These are phyloP conservation scores for Alectura lathami DNA, from an alignment of 2,113 vertebrate species.

Conservation along the genomic window DNA sequence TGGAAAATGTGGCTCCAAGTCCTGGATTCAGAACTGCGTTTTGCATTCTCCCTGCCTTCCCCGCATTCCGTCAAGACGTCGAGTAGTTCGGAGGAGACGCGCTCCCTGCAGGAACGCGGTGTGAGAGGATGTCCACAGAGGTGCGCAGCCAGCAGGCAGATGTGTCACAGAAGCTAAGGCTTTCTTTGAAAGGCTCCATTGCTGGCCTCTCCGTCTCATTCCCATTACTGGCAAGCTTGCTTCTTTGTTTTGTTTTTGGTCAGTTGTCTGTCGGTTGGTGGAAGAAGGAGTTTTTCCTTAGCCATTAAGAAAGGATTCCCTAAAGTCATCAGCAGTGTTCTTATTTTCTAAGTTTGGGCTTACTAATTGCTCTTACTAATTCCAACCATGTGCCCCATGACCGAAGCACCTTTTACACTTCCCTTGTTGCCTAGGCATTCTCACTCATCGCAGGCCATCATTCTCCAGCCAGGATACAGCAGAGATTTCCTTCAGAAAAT, in stretches of 20 bases:
- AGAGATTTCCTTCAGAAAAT: neutral
- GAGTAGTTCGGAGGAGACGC: neutral
- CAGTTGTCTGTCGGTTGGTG: neutral
- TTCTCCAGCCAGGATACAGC: neutral
- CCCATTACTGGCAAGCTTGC: neutral
- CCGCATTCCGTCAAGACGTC: neutral
- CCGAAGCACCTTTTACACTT: neutral
- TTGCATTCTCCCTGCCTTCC: neutral
- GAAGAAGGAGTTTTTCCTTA: neutral
- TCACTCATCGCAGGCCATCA: neutral
- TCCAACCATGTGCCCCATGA: neutral
- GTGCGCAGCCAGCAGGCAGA: neutral
- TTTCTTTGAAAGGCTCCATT: neutral
- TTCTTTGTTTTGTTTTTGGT: neutral
- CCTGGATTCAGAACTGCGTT: neutral
- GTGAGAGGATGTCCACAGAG: neutral
- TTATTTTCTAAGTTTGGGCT: neutral
- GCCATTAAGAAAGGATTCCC: neutral
- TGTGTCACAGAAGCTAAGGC: neutral
- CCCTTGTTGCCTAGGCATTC: neutral
- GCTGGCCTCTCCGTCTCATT: neutral
- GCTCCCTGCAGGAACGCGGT: neutral
- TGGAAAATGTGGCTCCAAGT: neutral
- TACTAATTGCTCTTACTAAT: too few species aligned
- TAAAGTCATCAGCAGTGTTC: neutral